These are phyloP conservation scores for Promerops cafer DNA, from an alignment of 2,113 vertebrate genomes.

Conservation along the genomic window DNA sequence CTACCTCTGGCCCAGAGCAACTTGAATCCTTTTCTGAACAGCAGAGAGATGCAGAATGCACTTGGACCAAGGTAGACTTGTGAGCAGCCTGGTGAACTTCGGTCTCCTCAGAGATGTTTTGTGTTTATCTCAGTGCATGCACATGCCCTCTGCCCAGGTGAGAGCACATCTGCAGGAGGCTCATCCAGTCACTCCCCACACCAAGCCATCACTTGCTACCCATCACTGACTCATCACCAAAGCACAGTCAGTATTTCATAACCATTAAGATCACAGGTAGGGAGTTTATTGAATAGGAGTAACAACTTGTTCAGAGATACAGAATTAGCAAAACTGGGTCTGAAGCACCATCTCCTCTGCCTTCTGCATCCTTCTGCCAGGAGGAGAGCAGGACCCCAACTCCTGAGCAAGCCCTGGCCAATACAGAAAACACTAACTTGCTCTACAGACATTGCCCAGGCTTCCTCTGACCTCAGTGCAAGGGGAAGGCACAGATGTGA, in stretches of 20 bases:
- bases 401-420: background rate
- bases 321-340: background rate
- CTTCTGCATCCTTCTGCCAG: background rate
- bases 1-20: background rate
- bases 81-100: background rate
- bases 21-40: background rate
- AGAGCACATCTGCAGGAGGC: background rate
- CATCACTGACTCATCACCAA: background rate
- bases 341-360: background rate
- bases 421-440: background rate
- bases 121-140: background rate
- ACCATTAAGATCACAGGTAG: background rate
- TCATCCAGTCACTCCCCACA: background rate
- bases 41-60: background rate
- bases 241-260: background rate
- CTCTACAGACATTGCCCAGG: background rate
- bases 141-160: background rate
- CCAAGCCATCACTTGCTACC: background rate
- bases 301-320: background rate
- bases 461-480: background rate
- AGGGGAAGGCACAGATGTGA: background rate
- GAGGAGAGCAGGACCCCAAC: background rate
- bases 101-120: background rate
- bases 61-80: background rate
- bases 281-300: background rate